A percentile compares a stretch with the other conserved stretches of the same genome.
Conservation (phyloP, 1,140 invertebrate genomes). For the honey bee (Apis mellifera) region Amel_HAv3.1 CM009937.2:11460501-11461000, state of each 20-base stretch:
- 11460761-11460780: background rate
- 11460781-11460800: constrained; percentile 41
- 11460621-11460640: background rate
- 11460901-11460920: constrained; percentile 45
- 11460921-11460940: constrained; percentile 11
- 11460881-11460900: constrained; percentile 1
- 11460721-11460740: background rate
- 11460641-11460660: background rate
- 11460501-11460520: background rate
- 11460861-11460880: background rate
- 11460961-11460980: constrained; percentile 24
- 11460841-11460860: constrained; percentile 13
- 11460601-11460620: background rate
- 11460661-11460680: background rate
- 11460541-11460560: no score
- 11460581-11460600: no score
- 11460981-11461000: background rate
- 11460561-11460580: no score
- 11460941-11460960: constrained; percentile 16
- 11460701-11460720: background rate
- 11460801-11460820: constrained; percentile 42
- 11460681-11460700: background rate
- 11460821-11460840: constrained; percentile 5
- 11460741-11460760: background rate
- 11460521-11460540: background rate